Conservation (phyloP, 2,797 vertebrate species). For the Diplodus sargus region DNA sequence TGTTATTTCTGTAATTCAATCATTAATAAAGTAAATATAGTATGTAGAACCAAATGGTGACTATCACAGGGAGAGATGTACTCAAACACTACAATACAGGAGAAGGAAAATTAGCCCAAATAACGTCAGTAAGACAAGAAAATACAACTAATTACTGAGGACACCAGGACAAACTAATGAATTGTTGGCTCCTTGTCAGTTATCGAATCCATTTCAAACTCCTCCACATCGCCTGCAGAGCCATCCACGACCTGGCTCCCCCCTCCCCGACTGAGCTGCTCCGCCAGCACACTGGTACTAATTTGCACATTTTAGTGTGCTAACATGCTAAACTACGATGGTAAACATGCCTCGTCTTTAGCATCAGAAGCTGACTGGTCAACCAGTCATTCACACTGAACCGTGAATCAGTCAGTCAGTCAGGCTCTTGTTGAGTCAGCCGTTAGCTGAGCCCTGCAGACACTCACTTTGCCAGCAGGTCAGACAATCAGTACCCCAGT, state of each 20-base stretch:
- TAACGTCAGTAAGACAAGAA: not conserved
- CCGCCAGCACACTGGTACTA: no score
- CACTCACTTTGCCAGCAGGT: conserved; percentile 13
- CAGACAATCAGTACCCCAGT: conserved; percentile 24
- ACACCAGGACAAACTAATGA: not conserved
- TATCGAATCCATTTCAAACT: no score
- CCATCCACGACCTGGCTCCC: no score
- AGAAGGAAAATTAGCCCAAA: not conserved
- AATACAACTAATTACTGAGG: not conserved
- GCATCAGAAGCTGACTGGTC: not conserved
- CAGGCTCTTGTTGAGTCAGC: conserved; percentile 3
- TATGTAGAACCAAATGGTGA: not conserved
- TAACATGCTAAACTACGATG: not conserved
- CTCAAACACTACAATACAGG: not conserved
- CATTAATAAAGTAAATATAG: not conserved
- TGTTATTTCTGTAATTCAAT: not conserved
- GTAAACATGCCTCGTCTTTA: not conserved
- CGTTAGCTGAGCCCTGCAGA: conserved; percentile 13
- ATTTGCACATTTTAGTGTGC: not conserved
- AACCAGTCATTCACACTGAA: not conserved
- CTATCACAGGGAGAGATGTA: not conserved
- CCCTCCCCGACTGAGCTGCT: no score
- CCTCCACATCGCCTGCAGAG: no score
- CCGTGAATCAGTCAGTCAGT: not conserved
- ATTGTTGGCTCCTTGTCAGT: no score